These are phyloP conservation scores for Aphidius ervi DNA, from an alignment of 1,140 invertebrate genomes.

Conservation along the genomic window DNA sequence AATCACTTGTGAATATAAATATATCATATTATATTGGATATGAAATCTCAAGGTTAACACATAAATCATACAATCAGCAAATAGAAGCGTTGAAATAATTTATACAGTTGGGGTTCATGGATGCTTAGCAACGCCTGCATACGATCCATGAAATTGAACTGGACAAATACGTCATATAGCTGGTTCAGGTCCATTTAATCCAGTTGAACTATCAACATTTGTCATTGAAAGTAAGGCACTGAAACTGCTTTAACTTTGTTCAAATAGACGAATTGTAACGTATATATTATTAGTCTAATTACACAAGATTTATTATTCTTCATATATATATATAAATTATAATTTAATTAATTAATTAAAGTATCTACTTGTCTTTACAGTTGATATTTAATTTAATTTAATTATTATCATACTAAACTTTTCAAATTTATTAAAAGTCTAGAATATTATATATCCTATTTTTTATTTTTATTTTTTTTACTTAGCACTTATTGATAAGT, in stretches of 20 bases:
- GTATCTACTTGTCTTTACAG: background rate
- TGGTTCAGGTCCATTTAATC: background rate
- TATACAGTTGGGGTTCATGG: background rate
- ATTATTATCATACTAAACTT: background rate
- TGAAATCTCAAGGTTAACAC: too few relatives aligned
- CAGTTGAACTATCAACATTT: conserved; percentile 4
- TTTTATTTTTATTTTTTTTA: too few relatives aligned
- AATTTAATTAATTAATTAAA: background rate
- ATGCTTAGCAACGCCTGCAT: background rate
- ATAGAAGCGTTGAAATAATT: background rate
- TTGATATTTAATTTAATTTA: background rate
- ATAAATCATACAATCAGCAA: too few relatives aligned
- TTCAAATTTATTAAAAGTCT: too few relatives aligned
- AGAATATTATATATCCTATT: too few relatives aligned
- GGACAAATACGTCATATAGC: background rate
- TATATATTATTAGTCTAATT: background rate
- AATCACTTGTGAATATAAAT: too few relatives aligned
- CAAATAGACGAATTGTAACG: background rate
- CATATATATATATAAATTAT: background rate
- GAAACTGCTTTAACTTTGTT: conserved; percentile 9
- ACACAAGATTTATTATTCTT: background rate
- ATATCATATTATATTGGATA: too few relatives aligned
- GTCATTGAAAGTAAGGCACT: conserved; percentile 8
- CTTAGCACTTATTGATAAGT: too few relatives aligned
- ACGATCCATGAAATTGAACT: conserved; percentile 8